Evolutionary conservation across 2,113 vertebrate genomes (phyloP).

Genomic region (Piaya cayana): DNA sequence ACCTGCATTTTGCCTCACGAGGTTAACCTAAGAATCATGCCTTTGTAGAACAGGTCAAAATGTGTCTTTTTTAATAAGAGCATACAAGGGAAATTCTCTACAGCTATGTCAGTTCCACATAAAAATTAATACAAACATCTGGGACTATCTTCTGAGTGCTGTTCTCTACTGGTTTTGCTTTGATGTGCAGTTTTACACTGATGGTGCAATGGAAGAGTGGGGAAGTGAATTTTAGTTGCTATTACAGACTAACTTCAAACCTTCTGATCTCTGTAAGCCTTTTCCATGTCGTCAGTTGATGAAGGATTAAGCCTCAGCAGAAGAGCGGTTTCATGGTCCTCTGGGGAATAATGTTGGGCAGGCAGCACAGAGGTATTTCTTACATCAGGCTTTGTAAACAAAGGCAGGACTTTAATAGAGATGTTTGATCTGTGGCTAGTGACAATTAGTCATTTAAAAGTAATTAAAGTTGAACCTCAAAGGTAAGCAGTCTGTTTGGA

Average conservation of each 20-base stretch:
- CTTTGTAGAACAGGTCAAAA: background rate
- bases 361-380: background rate
- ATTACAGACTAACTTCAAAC: background rate
- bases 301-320: background rate
- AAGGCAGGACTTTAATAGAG: background rate
- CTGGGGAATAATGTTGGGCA: background rate
- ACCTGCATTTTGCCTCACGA: background rate
- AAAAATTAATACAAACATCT: background rate
- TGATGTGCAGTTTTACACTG: background rate
- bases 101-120: background rate
- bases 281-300: background rate
- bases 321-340: background rate
- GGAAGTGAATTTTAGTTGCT: background rate
- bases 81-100: background rate
- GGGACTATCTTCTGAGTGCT: background rate
- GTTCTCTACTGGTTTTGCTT: background rate
- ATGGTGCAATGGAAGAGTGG: background rate
- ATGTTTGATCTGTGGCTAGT: background rate
- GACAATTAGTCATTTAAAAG: background rate
- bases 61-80: background rate
- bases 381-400: fast-evolving
- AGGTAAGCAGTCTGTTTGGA: background rate
- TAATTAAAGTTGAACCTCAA: background rate
- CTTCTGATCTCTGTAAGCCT: background rate
- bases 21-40: background rate